Conservation (phyloP, 2,888 invertebrate genomes). For the Andrena fulva region DNA sequence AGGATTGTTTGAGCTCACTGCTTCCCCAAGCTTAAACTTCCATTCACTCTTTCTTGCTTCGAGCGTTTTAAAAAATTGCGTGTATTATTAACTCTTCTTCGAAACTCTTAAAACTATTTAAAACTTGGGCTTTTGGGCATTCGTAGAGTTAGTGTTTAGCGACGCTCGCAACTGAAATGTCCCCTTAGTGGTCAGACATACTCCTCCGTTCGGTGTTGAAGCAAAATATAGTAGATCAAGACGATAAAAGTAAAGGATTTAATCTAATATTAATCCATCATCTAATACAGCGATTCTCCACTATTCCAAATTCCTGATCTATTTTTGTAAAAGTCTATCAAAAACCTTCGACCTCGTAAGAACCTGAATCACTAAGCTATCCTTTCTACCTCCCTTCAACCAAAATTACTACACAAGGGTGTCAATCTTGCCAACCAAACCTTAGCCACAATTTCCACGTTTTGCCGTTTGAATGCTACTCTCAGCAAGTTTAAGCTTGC, state of each 20-base stretch:
- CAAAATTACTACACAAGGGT: not conserved
- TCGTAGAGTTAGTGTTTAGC: not conserved
- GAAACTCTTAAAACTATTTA: not conserved
- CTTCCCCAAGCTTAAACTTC: constrained; percentile 35
- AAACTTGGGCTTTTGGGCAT: not conserved
- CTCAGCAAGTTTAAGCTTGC: constrained; percentile 64
- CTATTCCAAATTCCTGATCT: too few species aligned
- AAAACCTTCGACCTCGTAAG: too few species aligned
- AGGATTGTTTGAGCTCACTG: not conserved
- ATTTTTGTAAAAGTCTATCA: too few species aligned
- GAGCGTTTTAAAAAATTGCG: constrained; percentile 1
- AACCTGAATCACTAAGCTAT: too few species aligned
- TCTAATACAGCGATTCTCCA: too few species aligned
- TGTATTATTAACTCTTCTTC: not conserved
- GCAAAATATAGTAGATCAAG: not conserved
- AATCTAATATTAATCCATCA: too few species aligned
- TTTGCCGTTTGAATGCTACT: constrained; percentile 57
- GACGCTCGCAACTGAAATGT: not conserved
- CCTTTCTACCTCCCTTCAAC: too few species aligned
- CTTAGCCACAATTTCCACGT: not conserved
- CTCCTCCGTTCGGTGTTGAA: not conserved
- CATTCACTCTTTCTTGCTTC: not conserved
- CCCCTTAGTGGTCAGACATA: not conserved
- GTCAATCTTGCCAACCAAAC: not conserved
- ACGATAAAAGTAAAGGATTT: not conserved